phyloP scores from a whole-genome alignment of 2,797 vertebrate genomes.

The Pangasius mekongensis region DNA sequence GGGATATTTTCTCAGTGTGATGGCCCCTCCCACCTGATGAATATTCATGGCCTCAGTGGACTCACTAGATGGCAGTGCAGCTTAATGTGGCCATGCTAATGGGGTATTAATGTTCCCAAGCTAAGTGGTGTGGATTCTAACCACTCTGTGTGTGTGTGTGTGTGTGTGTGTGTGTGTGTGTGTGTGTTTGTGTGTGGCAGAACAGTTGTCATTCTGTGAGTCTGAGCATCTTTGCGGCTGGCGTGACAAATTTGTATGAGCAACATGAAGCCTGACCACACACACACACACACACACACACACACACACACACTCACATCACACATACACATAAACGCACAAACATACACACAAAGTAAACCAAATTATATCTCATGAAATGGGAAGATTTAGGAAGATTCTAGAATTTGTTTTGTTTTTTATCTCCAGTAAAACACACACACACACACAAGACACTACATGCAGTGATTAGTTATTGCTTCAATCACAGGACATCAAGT shows the following conservation, averaged over 20 bases:
- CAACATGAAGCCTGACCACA: conserved; percentile 17
- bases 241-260: conserved; percentile 64
- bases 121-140: conserved; percentile 1
- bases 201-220: conserved; percentile 60
- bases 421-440: neutral
- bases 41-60: conserved; percentile 73
- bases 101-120: conserved; percentile 52
- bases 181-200: conserved; percentile 10
- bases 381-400: no score
- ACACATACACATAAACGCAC: conserved; percentile 23
- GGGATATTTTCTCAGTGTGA: conserved; percentile 67
- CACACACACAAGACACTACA: conserved; percentile 3
- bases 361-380: no score
- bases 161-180: conserved; percentile 36
- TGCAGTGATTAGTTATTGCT: conserved; percentile 23
- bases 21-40: conserved; percentile 59
- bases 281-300: conserved; percentile 18
- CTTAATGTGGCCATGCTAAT: conserved; percentile 54
- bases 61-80: conserved; percentile 65
- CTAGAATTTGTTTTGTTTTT: neutral
- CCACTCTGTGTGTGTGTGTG: conserved; percentile 33
- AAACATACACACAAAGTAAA: conserved; percentile 13
- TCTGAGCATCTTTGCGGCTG: conserved; percentile 61
- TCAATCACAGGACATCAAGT: conserved; percentile 16
- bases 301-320: conserved; percentile 6